Conservation (phyloP, 2,888 invertebrate species). For the Nomada flava region DNA sequence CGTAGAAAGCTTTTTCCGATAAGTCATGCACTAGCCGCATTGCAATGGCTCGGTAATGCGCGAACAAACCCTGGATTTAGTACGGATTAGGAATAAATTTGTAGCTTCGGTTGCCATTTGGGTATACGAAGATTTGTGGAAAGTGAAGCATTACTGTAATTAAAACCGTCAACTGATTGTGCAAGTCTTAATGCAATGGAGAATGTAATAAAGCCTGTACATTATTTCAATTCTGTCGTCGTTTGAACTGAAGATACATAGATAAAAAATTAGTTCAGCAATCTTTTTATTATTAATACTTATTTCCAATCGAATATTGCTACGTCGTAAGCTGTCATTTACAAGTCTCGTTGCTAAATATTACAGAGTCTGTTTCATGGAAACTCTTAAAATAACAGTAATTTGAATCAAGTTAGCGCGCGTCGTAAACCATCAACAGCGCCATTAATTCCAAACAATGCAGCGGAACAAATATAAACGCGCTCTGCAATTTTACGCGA, state of each 20-base stretch:
- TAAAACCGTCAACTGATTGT: not conserved
- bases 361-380: not conserved
- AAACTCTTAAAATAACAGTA: not conserved
- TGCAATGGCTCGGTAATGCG: conserved; percentile 44
- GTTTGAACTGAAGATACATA: too few species aligned
- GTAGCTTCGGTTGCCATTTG: not conserved
- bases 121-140: not conserved
- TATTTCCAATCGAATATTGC: not conserved
- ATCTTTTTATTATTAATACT: too few species aligned
- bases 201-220: not conserved
- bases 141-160: not conserved
- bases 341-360: not conserved
- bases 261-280: too few species aligned
- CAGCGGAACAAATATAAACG: not conserved
- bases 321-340: too few species aligned
- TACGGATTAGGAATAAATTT: conserved; percentile 13
- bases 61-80: conserved; percentile 32
- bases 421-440: not conserved
- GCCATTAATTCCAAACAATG: conserved; percentile 8
- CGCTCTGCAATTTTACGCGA: not conserved
- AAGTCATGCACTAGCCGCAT: conserved; percentile 36
- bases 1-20: conserved; percentile 56
- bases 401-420: not conserved
- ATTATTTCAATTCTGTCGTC: too few species aligned
- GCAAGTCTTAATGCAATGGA: not conserved